Evolutionary conservation across 2,888 invertebrate species (phyloP).

Genomic region (Beris morrisii): DNA sequence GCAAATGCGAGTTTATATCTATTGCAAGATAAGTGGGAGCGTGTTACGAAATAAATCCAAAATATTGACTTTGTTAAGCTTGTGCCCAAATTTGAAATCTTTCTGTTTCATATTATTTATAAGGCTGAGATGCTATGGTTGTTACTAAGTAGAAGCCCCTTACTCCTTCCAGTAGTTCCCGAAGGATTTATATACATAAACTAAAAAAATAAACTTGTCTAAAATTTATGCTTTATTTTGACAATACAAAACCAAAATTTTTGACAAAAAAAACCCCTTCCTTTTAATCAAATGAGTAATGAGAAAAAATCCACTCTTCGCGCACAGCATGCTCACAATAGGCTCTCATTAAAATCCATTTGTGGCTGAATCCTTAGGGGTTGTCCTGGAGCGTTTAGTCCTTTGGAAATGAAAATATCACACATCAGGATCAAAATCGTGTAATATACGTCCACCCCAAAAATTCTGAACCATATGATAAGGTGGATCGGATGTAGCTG

Average conservation of each 20-base stretch:
- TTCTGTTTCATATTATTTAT: too few relatives aligned
- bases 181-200: too few relatives aligned
- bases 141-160: too few relatives aligned
- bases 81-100: too few relatives aligned
- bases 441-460: neutral
- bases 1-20: too few relatives aligned
- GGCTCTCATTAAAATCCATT: constrained; percentile 23
- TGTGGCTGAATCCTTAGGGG: constrained; percentile 1
- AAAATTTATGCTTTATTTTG: constrained; percentile 30
- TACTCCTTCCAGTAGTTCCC: too few relatives aligned
- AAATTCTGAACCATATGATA: neutral
- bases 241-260: constrained; percentile 6
- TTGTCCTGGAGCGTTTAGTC: neutral
- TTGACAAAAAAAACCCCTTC: neutral
- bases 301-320: neutral
- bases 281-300: neutral
- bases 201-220: too few relatives aligned
- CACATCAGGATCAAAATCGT: neutral
- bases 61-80: too few relatives aligned
- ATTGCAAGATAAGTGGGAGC: too few relatives aligned
- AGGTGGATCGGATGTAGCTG: neutral
- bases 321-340: constrained; percentile 2
- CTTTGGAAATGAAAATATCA: constrained; percentile 16
- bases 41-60: too few relatives aligned
- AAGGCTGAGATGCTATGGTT: too few relatives aligned